Conservation (phyloP, 2,113 vertebrate genomes). For the Platycercus adscitus region DNA sequence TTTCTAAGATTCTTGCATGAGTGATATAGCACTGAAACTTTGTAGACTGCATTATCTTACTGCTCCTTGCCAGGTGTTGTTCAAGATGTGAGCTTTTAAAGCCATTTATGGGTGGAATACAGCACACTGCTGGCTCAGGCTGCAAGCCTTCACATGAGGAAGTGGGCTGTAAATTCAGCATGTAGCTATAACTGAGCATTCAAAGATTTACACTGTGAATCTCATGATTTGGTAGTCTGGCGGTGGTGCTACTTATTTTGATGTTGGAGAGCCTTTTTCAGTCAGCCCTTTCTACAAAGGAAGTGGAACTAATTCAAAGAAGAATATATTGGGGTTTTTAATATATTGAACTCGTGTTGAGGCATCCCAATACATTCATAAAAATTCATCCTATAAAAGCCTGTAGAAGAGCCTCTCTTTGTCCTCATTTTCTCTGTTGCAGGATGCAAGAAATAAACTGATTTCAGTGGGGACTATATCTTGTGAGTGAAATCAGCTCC, state of each 20-base stretch:
- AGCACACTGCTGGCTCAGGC: not conserved
- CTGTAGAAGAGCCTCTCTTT: not conserved
- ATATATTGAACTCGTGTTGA: not conserved
- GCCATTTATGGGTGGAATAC: slow-evolving; percentile 21
- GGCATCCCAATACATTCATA: not conserved
- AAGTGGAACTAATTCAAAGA: not conserved
- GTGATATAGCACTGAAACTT: not conserved
- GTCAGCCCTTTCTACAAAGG: not conserved
- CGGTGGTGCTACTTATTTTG: not conserved
- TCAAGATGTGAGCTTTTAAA: slow-evolving; percentile 18
- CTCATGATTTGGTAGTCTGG: not conserved
- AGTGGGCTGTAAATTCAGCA: not conserved
- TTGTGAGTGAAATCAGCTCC: not conserved
- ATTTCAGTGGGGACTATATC: not conserved
- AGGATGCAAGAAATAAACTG: not conserved
- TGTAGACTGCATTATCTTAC: not conserved
- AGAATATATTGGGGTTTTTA: not conserved
- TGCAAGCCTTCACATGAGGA: not conserved
- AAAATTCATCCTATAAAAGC: not conserved
- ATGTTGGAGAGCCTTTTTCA: not conserved
- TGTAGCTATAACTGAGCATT: not conserved
- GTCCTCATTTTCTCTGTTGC: not conserved
- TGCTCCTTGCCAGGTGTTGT: slow-evolving; percentile 12
- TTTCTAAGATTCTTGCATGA: not conserved
- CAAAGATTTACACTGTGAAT: not conserved